Evolutionary conservation across 2,888 invertebrate genomes (phyloP).

Genomic region (Pammene fasciana): DNA sequence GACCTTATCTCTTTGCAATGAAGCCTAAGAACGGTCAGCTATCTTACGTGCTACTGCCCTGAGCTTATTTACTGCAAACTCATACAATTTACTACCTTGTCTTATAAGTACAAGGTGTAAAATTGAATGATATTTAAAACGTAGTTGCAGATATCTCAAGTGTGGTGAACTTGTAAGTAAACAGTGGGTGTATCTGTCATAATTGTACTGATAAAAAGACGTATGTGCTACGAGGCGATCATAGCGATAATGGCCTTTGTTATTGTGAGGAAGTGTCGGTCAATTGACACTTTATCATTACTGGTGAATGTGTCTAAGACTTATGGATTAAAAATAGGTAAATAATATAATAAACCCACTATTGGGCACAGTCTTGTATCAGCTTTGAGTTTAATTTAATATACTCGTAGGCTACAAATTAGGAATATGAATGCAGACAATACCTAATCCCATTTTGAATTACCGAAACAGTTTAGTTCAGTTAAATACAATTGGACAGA

Average conservation of each 20-base stretch:
- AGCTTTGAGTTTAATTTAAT: too few relatives aligned
- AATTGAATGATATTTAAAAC: background rate
- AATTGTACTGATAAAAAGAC: background rate
- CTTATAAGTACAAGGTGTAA: background rate
- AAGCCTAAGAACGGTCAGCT: background rate
- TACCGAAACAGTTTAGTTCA: too few relatives aligned
- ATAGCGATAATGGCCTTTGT: constrained; percentile 1
- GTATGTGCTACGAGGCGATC: background rate
- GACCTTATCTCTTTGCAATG: background rate
- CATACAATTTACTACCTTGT: background rate
- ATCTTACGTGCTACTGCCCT: background rate
- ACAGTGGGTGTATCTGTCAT: constrained; percentile 23
- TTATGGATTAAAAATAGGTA: background rate
- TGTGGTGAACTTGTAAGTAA: constrained; percentile 27
- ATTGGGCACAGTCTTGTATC: too few relatives aligned
- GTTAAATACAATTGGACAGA: too few relatives aligned
- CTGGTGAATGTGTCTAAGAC: constrained; percentile 8
- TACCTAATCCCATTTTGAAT: too few relatives aligned
- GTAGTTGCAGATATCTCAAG: background rate
- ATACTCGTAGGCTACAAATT: too few relatives aligned
- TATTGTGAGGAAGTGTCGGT: background rate
- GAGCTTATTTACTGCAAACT: background rate
- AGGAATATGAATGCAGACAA: too few relatives aligned
- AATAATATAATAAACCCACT: background rate
- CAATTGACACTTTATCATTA: constrained; percentile 9